phyloP scores from a whole-genome alignment of 2,888 invertebrate genomes.

The Rotaria sp. region DNA sequence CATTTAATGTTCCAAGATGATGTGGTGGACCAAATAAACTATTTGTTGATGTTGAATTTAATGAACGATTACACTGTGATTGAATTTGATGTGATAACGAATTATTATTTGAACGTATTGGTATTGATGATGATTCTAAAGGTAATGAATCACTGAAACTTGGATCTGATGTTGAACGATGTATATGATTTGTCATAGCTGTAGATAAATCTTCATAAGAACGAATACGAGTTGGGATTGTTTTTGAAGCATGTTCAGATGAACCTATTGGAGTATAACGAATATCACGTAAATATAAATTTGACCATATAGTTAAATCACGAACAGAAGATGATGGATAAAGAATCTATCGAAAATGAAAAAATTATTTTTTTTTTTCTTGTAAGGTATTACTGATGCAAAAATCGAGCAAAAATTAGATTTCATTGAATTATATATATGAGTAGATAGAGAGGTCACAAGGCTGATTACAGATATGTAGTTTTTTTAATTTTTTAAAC shows the following conservation, averaged over 20 bases:
- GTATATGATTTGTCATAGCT: neutral
- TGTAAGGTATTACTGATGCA: too few species aligned
- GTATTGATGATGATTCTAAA: neutral
- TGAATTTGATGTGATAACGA: neutral
- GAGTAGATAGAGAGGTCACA: too few species aligned
- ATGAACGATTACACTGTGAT: neutral
- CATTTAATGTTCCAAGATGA: neutral
- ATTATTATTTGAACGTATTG: neutral
- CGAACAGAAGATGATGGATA: constrained; percentile 22
- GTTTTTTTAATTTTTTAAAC: too few species aligned
- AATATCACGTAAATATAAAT: constrained; percentile 20
- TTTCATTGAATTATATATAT: too few species aligned
- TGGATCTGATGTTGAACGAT: constrained; percentile 25
- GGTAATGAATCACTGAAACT: neutral
- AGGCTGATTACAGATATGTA: too few species aligned
- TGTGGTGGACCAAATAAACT: neutral
- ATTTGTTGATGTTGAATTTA: constrained; percentile 25
- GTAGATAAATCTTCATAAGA: constrained; percentile 9
- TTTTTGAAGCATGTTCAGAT: neutral
- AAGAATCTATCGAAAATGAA: neutral
- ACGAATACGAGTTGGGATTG: neutral
- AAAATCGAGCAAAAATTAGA: too few species aligned
- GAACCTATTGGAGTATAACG: neutral
- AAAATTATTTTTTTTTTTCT: too few species aligned
- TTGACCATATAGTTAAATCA: neutral